A percentile compares a stretch with the other conserved stretches of the same genome.
phyloP scores from a whole-genome alignment of 2,113 vertebrate genomes.

The Orthonyx spaldingii region DNA sequence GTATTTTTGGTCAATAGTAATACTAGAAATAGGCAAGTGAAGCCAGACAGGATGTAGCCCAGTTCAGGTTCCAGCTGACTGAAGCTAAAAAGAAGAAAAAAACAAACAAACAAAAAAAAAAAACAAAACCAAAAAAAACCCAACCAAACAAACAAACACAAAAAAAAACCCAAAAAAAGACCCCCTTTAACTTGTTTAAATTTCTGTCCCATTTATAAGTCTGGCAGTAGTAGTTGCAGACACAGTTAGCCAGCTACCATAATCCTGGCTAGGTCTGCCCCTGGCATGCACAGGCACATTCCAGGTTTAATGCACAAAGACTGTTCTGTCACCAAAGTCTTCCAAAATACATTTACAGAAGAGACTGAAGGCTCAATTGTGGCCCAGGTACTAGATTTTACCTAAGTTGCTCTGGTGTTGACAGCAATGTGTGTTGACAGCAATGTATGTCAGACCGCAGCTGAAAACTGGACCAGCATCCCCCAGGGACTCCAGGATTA shows the following conservation, averaged over 20 bases:
- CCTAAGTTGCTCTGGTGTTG: background rate
- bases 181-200: background rate
- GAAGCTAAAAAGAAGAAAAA: background rate
- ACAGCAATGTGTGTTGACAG: slow-evolving; percentile 47
- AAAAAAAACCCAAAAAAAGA: background rate
- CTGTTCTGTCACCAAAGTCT: slow-evolving; percentile 30
- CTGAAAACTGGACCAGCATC: slow-evolving; percentile 7
- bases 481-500: background rate
- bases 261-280: slow-evolving; percentile 41
- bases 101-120: no score
- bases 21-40: background rate
- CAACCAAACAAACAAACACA: no score
- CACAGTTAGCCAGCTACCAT: slow-evolving; percentile 20
- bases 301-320: slow-evolving; percentile 40
- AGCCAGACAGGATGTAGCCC: background rate
- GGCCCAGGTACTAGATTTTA: slow-evolving; percentile 23
- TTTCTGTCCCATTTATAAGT: slow-evolving; percentile 22
- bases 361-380: slow-evolving; percentile 26
- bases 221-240: slow-evolving; percentile 22
- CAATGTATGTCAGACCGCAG: background rate
- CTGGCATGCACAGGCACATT: slow-evolving; percentile 23
- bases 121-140: no score
- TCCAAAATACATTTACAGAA: slow-evolving; percentile 18
- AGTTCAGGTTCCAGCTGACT: slow-evolving; percentile 3
- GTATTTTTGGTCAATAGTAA: background rate